These are phyloP conservation scores for Drosophila asahinai DNA, from an alignment of 1,140 invertebrate species.

Conservation along the genomic window DNA sequence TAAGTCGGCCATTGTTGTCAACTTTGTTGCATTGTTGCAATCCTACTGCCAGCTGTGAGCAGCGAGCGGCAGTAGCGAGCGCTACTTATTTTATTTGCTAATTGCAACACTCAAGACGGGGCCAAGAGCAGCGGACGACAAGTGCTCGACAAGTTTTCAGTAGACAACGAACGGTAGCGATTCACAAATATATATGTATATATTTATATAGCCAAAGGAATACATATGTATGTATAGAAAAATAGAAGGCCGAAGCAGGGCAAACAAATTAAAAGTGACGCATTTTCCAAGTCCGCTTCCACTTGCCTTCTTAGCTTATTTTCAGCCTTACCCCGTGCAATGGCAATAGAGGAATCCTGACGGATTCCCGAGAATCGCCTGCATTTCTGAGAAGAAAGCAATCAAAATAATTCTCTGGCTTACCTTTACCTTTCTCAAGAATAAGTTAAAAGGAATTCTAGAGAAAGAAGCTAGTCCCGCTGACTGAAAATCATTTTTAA, in stretches of 20 bases:
- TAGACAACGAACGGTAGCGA: constrained; percentile 40
- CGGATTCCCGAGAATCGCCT: not conserved
- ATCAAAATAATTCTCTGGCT: not conserved
- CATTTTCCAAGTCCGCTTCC: constrained; percentile 37
- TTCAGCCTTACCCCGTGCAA: not conserved
- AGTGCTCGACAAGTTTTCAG: constrained; percentile 68
- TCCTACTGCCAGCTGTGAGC: constrained; percentile 7
- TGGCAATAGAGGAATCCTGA: constrained; percentile 5
- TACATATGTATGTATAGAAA: not conserved
- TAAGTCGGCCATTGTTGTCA: constrained; percentile 80
- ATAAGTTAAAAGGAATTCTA: not conserved
- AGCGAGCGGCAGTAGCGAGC: constrained; percentile 25
- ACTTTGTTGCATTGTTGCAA: constrained; percentile 53
- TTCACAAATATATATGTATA: constrained; percentile 9
- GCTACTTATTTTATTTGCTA: constrained; percentile 83
- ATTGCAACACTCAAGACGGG: constrained; percentile 74
- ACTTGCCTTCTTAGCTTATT: constrained; percentile 2
- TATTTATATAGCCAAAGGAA: constrained; percentile 2
- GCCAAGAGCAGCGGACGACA: constrained; percentile 61
- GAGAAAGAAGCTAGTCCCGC: too few species aligned
- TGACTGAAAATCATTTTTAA: too few species aligned
- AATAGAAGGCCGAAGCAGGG: constrained; percentile 35
- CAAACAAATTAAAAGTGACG: constrained; percentile 82
- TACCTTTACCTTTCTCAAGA: not conserved
- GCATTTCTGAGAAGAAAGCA: not conserved